phyloP scores from a whole-genome alignment of 1,140 invertebrate species.

The Rhizoglyphus robini region DNA sequence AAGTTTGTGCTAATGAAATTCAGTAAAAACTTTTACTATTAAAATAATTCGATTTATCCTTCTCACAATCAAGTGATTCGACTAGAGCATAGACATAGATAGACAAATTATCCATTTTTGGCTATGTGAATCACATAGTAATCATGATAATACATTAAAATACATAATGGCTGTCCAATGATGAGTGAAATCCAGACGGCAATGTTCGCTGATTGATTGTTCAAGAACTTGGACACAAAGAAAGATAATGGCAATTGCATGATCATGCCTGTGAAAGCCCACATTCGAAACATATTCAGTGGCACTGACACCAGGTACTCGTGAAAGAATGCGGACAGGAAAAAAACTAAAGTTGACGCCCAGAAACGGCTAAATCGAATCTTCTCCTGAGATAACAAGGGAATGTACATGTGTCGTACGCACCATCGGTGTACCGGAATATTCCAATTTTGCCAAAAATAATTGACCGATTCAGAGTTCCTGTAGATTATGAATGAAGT shows the following conservation, averaged over 20 bases:
- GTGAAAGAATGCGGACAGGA: slow-evolving; percentile 94
- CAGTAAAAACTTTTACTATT: too few species aligned
- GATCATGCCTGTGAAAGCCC: slow-evolving; percentile 96
- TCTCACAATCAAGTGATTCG: too few species aligned
- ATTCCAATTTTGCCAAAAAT: slow-evolving; percentile 97
- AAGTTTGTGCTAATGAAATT: too few species aligned
- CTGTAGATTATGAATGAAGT: too few species aligned
- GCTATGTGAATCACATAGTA: slow-evolving; percentile 44
- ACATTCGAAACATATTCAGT: slow-evolving; percentile 85
- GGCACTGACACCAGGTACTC: slow-evolving; percentile 94
- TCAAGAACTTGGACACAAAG: slow-evolving; percentile 24
- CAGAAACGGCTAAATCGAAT: slow-evolving; percentile 45
- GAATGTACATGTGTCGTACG: slow-evolving; percentile 78
- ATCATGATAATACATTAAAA: slow-evolving; percentile 99
- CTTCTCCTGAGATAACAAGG: slow-evolving; percentile 60
- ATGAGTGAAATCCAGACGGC: slow-evolving; percentile 46
- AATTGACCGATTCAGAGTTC: slow-evolving; percentile 86
- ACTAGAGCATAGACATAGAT: too few species aligned
- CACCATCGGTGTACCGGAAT: slow-evolving; percentile 86
- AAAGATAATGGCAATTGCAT: slow-evolving; percentile 36
- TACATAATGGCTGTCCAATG: slow-evolving; percentile 91
- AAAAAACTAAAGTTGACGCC: slow-evolving; percentile 74
- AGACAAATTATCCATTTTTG: not conserved
- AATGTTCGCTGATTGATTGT: slow-evolving; percentile 35
- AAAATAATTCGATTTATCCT: too few species aligned